Evolutionary conservation across 2,113 vertebrate species (phyloP).

Genomic region (Passer montanus): DNA sequence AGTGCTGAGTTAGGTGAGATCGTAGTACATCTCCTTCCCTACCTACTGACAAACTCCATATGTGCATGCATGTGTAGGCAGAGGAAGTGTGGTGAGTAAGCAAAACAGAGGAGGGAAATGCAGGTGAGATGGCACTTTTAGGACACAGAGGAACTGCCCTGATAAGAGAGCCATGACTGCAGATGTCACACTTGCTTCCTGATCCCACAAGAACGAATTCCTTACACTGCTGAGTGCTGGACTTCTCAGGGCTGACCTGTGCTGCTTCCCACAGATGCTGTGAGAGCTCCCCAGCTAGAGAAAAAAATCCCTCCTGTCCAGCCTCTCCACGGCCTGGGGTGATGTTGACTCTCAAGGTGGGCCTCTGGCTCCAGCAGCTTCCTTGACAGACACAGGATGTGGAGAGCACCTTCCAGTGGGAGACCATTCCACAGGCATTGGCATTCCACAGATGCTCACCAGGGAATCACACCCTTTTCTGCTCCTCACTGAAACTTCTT

Average conservation of each 20-base stretch:
- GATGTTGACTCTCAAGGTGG: accelerated
- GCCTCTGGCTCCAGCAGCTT: neutral
- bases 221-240: neutral
- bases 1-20: neutral
- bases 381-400: neutral
- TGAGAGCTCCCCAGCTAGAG: neutral
- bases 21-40: neutral
- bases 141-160: neutral
- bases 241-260: neutral
- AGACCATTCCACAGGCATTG: neutral
- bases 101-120: neutral
- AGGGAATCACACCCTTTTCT: neutral
- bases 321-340: neutral
- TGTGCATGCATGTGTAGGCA: neutral
- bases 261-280: neutral
- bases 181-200: neutral
- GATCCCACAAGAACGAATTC: neutral
- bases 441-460: neutral
- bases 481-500: neutral
- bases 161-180: neutral
- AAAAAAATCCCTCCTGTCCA: neutral
- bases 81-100: neutral
- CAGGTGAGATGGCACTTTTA: neutral
- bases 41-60: neutral
- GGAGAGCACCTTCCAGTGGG: neutral